Conservation (phyloP, 2,113 vertebrate species). For the Acrocephalus kingi region DNA sequence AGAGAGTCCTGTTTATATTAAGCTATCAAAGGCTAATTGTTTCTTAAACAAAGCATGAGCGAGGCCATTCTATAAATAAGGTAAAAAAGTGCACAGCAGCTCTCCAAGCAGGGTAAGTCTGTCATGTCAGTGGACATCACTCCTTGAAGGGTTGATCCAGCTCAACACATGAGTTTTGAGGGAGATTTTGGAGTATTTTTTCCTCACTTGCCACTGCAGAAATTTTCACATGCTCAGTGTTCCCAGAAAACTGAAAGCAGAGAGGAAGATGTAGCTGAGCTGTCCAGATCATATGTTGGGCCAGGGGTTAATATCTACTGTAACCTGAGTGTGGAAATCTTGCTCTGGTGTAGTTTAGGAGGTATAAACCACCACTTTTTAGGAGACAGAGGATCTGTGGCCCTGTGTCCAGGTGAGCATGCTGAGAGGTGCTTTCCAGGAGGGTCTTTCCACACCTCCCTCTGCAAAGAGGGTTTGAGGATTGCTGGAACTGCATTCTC, state of each 20-base stretch:
- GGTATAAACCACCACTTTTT: background rate
- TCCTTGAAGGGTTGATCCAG: background rate
- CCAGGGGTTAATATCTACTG: background rate
- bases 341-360: background rate
- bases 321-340: background rate
- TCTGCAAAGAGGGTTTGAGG: background rate
- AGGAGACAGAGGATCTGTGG: background rate
- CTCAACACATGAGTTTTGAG: background rate
- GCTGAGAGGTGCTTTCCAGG: background rate
- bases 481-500: background rate
- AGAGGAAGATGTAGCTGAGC: background rate
- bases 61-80: background rate
- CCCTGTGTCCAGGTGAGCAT: background rate
- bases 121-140: background rate
- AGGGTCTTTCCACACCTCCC: background rate
- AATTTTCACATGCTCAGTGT: background rate
- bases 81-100: background rate
- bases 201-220: background rate
- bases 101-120: background rate
- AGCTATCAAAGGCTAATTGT: conserved; percentile 49
- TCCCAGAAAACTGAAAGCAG: fast-evolving
- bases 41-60: conserved; percentile 1
- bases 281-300: background rate
- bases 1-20: conserved; percentile 29
- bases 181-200: background rate